Conservation (phyloP, 2,113 vertebrate species). For the Callospermophilus lateralis region DNA sequence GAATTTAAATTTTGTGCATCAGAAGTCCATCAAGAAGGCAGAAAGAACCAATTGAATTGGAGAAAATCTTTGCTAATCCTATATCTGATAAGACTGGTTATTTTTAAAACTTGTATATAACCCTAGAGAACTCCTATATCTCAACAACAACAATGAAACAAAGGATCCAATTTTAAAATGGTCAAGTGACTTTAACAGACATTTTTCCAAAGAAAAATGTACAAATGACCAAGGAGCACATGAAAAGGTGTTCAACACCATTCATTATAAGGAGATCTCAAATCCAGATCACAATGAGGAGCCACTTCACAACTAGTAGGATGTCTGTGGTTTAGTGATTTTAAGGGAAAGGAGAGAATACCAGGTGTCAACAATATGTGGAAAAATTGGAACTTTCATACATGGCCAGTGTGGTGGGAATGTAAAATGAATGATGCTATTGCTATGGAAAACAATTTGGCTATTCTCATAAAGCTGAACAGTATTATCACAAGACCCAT, state of each 20-base stretch:
- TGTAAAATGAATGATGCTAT: not conserved
- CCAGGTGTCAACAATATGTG: not conserved
- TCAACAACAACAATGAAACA: not conserved
- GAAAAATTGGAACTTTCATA: not conserved
- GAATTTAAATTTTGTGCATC: slow-evolving; percentile 8
- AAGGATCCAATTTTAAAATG: not conserved
- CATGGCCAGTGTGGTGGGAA: not conserved
- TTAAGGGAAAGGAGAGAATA: not conserved
- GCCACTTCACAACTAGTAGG: not conserved
- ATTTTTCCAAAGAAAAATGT: not conserved
- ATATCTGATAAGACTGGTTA: not conserved
- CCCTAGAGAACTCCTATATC: not conserved
- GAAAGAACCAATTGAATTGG: not conserved
- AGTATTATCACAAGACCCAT: not conserved
- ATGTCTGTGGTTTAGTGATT: not conserved
- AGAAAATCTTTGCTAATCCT: not conserved
- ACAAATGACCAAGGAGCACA: not conserved
- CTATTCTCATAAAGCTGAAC: not conserved
- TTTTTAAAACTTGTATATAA: not conserved
- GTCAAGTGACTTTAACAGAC: not conserved
- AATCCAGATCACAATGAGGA: not conserved
- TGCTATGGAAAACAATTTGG: not conserved
- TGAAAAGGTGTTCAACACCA: no score
- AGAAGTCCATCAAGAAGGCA: not conserved
- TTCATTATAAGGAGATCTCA: no score